phyloP scores from a whole-genome alignment of 1,140 invertebrate genomes.

The Gerris buenoi region DNA sequence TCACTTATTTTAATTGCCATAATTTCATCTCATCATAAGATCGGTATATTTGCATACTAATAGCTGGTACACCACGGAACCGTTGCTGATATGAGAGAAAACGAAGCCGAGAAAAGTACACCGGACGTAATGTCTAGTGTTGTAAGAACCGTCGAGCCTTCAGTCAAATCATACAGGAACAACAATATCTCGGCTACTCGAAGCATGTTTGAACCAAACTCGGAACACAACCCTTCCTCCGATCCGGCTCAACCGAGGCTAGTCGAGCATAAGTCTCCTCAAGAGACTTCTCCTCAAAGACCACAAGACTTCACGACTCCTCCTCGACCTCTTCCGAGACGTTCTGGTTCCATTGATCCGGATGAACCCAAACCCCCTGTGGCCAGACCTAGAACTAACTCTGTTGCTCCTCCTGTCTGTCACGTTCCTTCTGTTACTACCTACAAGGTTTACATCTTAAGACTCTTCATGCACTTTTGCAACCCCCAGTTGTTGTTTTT shows the following conservation, averaged over 20 bases:
- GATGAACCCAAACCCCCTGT: slow-evolving; percentile 35
- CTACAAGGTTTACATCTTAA: slow-evolving; percentile 68
- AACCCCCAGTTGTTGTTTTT: no score
- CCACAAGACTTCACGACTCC: slow-evolving; percentile 26
- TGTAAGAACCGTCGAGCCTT: slow-evolving; percentile 12
- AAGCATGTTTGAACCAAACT: slow-evolving; percentile 17
- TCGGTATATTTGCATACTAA: no score
- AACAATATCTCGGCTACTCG: slow-evolving; percentile 14
- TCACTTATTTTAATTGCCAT: no score
- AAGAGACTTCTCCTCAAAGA: slow-evolving; percentile 22
- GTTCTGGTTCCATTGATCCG: slow-evolving; percentile 39
- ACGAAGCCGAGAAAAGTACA: slow-evolving; percentile 12
- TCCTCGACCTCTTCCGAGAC: slow-evolving; percentile 58
- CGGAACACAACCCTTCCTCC: slow-evolving; percentile 23
- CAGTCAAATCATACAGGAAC: slow-evolving; percentile 13
- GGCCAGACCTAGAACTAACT: slow-evolving; percentile 39
- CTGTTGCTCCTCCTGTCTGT: slow-evolving; percentile 13
- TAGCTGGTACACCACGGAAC: slow-evolving; percentile 31
- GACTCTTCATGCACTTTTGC: no score
- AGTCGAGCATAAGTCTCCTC: slow-evolving; percentile 23
- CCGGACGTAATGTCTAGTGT: slow-evolving; percentile 8
- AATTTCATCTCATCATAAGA: no score
- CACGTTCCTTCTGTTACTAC: slow-evolving; percentile 32
- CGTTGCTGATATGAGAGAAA: slow-evolving; percentile 30
- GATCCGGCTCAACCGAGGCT: no score